Evolutionary conservation across 2,888 invertebrate species (phyloP).

Genomic region (Myopa tessellatipennis): DNA sequence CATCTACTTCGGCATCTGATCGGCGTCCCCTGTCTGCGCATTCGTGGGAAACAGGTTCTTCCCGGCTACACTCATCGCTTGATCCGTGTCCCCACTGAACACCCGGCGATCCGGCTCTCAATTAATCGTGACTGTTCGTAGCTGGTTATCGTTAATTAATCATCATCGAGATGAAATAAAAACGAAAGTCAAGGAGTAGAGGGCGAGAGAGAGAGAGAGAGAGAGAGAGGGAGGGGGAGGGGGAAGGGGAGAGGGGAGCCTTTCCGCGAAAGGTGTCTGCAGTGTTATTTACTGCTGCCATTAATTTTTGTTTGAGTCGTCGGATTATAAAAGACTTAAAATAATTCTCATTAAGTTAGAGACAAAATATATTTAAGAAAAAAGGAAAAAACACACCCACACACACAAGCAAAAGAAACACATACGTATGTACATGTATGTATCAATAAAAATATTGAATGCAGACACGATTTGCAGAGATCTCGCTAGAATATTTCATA

Average conservation of each 20-base stretch:
- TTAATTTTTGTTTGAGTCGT: conserved; percentile 15
- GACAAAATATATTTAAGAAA: conserved; percentile 30
- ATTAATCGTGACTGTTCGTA: neutral
- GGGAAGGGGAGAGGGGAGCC: neutral
- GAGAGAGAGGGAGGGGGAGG: neutral
- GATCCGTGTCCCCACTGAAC: neutral
- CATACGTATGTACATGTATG: neutral
- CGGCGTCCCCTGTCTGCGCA: neutral
- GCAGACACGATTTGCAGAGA: no score
- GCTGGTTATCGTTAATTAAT: conserved; percentile 31
- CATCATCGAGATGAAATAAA: conserved; percentile 21
- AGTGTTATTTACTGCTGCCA: conserved; percentile 27
- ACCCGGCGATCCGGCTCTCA: neutral
- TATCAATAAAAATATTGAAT: neutral
- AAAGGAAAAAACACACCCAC: neutral
- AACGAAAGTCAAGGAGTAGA: conserved; percentile 11
- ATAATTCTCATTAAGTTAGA: conserved; percentile 39
- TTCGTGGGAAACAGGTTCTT: conserved; percentile 6
- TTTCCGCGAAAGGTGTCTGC: neutral
- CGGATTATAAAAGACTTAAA: neutral
- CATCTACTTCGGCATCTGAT: neutral
- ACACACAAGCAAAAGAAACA: neutral
- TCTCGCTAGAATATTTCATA: no score
- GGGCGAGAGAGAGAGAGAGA: neutral
- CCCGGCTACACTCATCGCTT: neutral